These are phyloP conservation scores for Oxygymnocypris stewartii DNA, from an alignment of 2,113 vertebrate genomes.

Conservation along the genomic window DNA sequence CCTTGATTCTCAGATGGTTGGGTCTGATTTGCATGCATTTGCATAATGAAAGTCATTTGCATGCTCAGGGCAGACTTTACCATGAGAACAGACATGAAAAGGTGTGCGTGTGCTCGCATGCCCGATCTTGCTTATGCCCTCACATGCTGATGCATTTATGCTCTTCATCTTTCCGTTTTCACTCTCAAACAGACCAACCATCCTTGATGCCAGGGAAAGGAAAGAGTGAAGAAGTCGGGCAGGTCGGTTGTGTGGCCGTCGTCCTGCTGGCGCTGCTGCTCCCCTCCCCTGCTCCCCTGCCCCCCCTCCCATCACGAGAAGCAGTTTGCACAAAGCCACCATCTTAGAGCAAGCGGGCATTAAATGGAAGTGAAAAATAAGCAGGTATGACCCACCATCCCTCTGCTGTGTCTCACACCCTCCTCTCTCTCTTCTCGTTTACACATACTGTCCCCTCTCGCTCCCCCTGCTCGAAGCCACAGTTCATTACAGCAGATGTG, in stretches of 20 bases:
- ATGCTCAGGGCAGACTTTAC: slow-evolving; percentile 96
- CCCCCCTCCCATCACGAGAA: slow-evolving; percentile 70
- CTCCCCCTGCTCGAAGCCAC: slow-evolving; percentile 33
- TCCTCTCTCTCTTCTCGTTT: slow-evolving; percentile 40
- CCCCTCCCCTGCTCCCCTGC: slow-evolving; percentile 67
- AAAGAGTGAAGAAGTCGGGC: slow-evolving; percentile 69
- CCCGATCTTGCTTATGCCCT: slow-evolving; percentile 29
- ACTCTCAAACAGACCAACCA: slow-evolving; percentile 30
- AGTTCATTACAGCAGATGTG: slow-evolving; percentile 66
- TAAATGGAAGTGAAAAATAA: slow-evolving; percentile 73
- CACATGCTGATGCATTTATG: slow-evolving; percentile 42
- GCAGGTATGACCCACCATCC: slow-evolving; percentile 72
- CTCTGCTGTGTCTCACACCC: slow-evolving; percentile 47
- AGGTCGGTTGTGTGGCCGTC: slow-evolving; percentile 70
- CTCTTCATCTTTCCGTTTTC: slow-evolving; percentile 38
- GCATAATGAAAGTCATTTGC: slow-evolving; percentile 99
- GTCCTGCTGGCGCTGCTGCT: slow-evolving; percentile 58
- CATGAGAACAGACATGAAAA: slow-evolving; percentile 93
- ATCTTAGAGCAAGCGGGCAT: slow-evolving; percentile 78
- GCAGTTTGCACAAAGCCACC: slow-evolving; percentile 76
- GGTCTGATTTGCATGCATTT: slow-evolving; percentile 99
- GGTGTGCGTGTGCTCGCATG: slow-evolving; percentile 67
- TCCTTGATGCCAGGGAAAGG: slow-evolving; percentile 49
- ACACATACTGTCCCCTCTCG: slow-evolving; percentile 25
- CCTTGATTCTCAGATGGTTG: slow-evolving; percentile 91